Conservation (phyloP, 2,888 invertebrate species). For the Nymphalis urticae region DNA sequence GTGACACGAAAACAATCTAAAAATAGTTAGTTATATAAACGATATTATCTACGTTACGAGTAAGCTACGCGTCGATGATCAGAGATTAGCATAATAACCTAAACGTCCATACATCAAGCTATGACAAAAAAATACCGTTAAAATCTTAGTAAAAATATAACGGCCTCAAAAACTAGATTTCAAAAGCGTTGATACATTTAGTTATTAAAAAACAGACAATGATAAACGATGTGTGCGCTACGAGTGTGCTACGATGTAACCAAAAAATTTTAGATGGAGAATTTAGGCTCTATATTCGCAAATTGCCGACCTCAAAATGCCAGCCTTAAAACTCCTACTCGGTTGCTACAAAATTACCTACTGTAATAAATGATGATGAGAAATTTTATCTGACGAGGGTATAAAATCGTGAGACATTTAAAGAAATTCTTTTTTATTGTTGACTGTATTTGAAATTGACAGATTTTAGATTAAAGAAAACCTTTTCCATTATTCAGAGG, state of each 20-base stretch:
- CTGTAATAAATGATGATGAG: neutral
- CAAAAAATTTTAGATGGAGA: neutral
- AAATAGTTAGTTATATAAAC: too few species aligned
- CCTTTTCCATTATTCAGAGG: too few species aligned
- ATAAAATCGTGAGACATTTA: neutral
- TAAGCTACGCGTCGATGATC: too few species aligned
- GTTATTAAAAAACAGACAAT: constrained; percentile 3
- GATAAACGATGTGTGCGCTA: constrained; percentile 6
- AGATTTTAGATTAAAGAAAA: neutral
- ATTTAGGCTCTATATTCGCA: neutral
- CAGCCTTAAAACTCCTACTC: neutral
- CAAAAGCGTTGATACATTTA: neutral
- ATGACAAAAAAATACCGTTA: neutral
- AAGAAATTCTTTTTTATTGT: neutral
- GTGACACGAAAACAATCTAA: too few species aligned
- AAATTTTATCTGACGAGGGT: constrained; percentile 1
- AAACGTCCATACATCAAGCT: neutral
- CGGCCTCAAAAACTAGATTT: neutral
- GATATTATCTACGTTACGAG: too few species aligned
- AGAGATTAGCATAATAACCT: neutral
- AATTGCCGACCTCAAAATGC: neutral
- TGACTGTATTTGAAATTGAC: neutral
- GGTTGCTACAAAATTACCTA: neutral
- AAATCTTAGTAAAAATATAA: neutral
- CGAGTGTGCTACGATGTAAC: neutral